Evolutionary conservation across 2,113 vertebrate species (phyloP), one percentile per base, ranked within the genome.

Genomic region (Oriolus oriolus): DNA sequence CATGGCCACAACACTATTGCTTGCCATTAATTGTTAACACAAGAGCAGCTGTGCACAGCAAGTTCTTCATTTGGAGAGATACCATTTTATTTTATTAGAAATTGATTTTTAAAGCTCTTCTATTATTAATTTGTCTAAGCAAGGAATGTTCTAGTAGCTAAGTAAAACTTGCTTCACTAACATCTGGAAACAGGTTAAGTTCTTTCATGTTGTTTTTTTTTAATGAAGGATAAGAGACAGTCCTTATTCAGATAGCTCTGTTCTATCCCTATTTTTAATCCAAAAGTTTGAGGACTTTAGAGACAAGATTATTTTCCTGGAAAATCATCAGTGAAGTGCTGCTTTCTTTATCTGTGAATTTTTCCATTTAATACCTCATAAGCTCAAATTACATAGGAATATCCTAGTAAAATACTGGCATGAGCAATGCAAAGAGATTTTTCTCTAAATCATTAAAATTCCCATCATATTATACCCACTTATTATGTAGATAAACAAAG

Each of bases 21-120:
- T 59, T 80, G 54, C 42, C 63, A 84, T 74, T 94, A 93, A 86
- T 45, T 69, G 68, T 76, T 90, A 95, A 95, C 65, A 91, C 30
- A 86, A 95, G 89, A 93, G 87, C 93, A 97, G 95, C 94, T 97
- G 95, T 66, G 94, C 94, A 88, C 93, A 96, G 94, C 60, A 92
- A 95, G 78, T 68, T 53, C 80, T 93, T 94, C 60, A 87, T 95
- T 94, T 86, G 57, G 56, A 90, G 83, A 83, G 50, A 66, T 69
- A 87, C 19, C 10, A 13, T 93, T 96, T 84, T 81, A 86, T 92
- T 96, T 94, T 95, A 96, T 96, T 91, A 96, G 91, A 94, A 96
- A 97, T 96, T 94, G 97, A 96, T 97, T 96, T 97, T 87, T 90
- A 87, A 94, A 94, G 10, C 60, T 70, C 57, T 90, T 96, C 79